Evolutionary conservation across 2,888 invertebrate genomes (phyloP).

Genomic region (Autographa gamma): DNA sequence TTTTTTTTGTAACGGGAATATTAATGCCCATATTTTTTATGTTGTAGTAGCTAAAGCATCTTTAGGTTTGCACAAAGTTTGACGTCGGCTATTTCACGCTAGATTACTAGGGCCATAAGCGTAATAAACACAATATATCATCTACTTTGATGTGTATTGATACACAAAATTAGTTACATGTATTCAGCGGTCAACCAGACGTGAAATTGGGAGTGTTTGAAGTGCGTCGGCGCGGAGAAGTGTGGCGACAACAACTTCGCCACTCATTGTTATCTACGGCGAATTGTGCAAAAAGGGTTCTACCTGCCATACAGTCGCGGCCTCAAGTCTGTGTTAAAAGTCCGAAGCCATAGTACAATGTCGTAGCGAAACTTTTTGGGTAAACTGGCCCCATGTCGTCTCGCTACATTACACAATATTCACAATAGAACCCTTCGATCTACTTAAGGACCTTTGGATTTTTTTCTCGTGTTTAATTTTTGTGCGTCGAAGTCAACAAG

Average conservation of each 20-base stretch:
- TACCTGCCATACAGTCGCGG: conserved; percentile 78
- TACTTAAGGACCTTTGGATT: conserved; percentile 79
- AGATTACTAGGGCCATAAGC: conserved; percentile 62
- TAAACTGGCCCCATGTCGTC: conserved; percentile 75
- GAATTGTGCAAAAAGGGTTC: conserved; percentile 88
- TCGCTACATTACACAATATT: conserved; percentile 88
- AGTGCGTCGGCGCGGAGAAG: conserved; percentile 75
- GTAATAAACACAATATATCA: conserved; percentile 71
- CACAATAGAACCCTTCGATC: conserved; percentile 85
- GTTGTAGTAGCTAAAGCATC: conserved; percentile 10
- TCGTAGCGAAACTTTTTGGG: conserved; percentile 67
- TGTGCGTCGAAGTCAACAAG: conserved; percentile 85
- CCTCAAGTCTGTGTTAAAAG: conserved; percentile 60
- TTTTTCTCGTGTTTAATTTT: conserved; percentile 82
- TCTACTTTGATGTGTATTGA: conserved; percentile 74
- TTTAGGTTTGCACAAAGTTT: conserved; percentile 32
- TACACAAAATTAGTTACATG: conserved; percentile 83
- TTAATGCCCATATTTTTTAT: conserved; percentile 13
- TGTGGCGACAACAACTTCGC: conserved; percentile 82
- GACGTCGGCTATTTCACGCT: conserved; percentile 78
- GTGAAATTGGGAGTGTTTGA: conserved; percentile 86
- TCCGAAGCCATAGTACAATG: conserved; percentile 45
- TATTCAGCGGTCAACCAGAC: conserved; percentile 80
- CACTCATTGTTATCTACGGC: conserved; percentile 76
- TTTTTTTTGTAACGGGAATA: no score